Base-by-base conservation (phyloP, 2,888 invertebrate species). In the Dryobota labecula region DNA sequence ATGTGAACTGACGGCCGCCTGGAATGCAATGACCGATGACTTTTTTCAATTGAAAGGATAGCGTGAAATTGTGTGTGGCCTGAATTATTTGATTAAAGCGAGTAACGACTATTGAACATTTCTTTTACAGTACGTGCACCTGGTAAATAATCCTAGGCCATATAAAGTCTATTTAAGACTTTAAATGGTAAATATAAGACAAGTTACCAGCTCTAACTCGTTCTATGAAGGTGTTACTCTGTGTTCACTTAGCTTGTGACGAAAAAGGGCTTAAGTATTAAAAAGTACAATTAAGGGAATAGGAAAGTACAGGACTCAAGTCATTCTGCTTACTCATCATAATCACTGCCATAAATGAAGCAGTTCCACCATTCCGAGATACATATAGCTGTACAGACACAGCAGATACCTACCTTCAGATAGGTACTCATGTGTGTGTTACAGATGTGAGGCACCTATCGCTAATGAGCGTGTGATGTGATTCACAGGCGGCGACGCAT, bases 401-500 rank as follows among this genome's bases (percentile, higher is more conserved):
- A 13, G 8, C 45, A 43, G 13, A 53, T 30, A 53, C 33, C 24
- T 54, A 57, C 27, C 53, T 60, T 18, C 15, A 56, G 45, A 30
- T 73, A 73, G 57, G 41, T 74, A 57, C 70, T 78, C 67, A 76
- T 78, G 77, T 45, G 67, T 64, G 58, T 56, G 71, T 51, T 78
- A 79, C 86, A 84, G 84, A 85, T 87, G 86, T 45, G 73, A 78
- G 74, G 70, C 83, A 86, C 81, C 82, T 87, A 85, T 80, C 83
- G 84, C 86, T 86, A 84, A 89, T 88, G 88, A 89, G 86, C 88
- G 88, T 88, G 90, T 86, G 94, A 93, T 94, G 93, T 93, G 94
- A 94, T 91, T 94, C 94, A 93, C 94, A 92, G 92, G 85, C 92
- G 86, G 80, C 80, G 73, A 63, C 80, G 80, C 94, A 94, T 88